Conservation (phyloP, 2,888 invertebrate species). For the Ferdinandea cuprea region DNA sequence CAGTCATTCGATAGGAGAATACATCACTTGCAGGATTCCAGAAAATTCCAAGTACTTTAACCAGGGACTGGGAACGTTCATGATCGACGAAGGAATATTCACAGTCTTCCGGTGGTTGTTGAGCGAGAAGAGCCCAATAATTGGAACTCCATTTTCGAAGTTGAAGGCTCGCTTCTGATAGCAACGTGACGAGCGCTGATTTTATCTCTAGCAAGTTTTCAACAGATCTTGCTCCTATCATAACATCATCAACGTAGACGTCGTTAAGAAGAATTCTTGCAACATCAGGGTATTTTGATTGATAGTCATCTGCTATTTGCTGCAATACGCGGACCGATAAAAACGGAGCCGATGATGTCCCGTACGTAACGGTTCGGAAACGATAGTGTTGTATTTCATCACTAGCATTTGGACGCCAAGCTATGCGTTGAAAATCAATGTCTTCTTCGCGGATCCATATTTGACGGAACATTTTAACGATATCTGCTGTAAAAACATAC, state of each 20-base stretch:
- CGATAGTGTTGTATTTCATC: not conserved
- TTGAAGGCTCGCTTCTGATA: not conserved
- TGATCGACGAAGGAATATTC: not conserved
- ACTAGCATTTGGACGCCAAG: slow-evolving; percentile 7
- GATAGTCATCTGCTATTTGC: not conserved
- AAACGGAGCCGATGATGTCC: not conserved
- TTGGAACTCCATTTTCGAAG: too few species aligned
- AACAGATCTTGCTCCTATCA: slow-evolving; percentile 44
- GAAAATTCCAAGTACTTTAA: not conserved
- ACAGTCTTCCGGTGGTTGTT: not conserved
- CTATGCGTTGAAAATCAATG: slow-evolving; percentile 50
- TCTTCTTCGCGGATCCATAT: not conserved
- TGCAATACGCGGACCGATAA: not conserved
- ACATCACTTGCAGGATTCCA: not conserved
- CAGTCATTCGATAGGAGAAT: slow-evolving; percentile 6
- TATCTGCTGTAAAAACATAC: not conserved
- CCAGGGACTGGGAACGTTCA: not conserved
- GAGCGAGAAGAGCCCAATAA: not conserved
- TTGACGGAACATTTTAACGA: not conserved
- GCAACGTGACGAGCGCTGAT: not conserved
- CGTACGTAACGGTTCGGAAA: not conserved
- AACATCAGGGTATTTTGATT: not conserved
- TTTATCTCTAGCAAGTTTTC: slow-evolving; percentile 4
- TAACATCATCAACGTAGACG: slow-evolving; percentile 59
- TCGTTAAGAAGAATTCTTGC: slow-evolving; percentile 38